phyloP scores from a whole-genome alignment of 2,797 vertebrate genomes.

The Heteromormyrus szaboi region DNA sequence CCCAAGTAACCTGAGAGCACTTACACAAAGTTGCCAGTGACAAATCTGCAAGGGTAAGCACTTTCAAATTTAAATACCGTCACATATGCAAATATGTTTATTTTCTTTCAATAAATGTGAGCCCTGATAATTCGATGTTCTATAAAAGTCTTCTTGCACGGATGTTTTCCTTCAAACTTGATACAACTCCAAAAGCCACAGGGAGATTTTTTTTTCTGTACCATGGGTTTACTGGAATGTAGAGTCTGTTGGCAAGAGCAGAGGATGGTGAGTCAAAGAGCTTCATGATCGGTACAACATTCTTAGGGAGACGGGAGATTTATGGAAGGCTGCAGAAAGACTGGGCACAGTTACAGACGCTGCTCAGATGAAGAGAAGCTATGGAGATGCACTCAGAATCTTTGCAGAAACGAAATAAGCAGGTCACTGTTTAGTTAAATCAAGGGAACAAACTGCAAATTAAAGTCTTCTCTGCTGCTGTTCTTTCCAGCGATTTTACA shows the following conservation, averaged over 20 bases:
- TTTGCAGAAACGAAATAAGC: constrained; percentile 46
- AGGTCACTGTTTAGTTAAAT: constrained; percentile 58
- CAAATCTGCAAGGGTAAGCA: background rate
- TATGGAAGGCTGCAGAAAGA: constrained; percentile 26
- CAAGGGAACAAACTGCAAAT: constrained; percentile 60
- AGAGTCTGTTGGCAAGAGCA: background rate
- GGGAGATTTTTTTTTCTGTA: constrained; percentile 46
- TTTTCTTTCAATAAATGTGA: constrained; percentile 6
- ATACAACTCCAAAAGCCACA: background rate
- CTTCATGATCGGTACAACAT: constrained; percentile 57
- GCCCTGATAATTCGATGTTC: background rate
- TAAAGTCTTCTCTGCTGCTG: constrained; percentile 54
- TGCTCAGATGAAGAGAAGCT: constrained; percentile 48
- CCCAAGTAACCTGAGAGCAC: background rate
- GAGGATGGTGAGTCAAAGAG: constrained; percentile 42
- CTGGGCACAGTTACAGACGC: constrained; percentile 40
- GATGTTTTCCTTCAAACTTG: background rate
- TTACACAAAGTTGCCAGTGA: background rate
- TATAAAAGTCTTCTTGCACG: background rate
- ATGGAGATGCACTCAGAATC: constrained; percentile 45
- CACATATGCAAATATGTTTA: background rate
- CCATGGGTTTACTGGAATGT: constrained; percentile 26
- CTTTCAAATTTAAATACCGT: background rate
- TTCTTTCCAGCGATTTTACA: constrained; percentile 56
- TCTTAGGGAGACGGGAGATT: constrained; percentile 54